phyloP scores from a whole-genome alignment of 2,797 vertebrate genomes.

The Salarias fasciatus region DNA sequence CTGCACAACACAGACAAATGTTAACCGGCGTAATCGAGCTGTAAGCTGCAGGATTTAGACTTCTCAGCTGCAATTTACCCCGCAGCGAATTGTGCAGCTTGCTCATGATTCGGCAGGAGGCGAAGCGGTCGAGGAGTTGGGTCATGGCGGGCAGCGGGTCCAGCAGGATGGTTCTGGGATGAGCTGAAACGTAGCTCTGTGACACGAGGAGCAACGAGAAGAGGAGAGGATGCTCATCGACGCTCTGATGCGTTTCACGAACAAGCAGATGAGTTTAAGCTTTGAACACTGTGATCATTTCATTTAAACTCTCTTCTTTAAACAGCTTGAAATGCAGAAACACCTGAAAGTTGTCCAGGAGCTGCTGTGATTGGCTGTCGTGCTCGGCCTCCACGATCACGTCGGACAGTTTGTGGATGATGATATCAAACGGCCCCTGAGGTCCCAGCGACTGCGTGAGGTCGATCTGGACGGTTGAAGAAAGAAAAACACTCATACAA shows the following conservation, averaged over 20 bases:
- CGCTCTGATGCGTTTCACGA: no score
- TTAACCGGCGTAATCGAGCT: neutral
- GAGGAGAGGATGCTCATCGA: no score
- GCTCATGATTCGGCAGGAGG: constrained; percentile 80
- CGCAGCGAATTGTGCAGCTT: constrained; percentile 71
- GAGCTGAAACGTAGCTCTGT: constrained; percentile 75
- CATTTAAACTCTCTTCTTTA: no score
- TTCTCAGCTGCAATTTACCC: constrained; percentile 56
- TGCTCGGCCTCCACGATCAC: constrained; percentile 81
- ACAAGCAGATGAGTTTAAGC: no score
- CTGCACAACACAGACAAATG: constrained; percentile 38
- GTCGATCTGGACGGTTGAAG: constrained; percentile 71
- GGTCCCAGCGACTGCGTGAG: constrained; percentile 71
- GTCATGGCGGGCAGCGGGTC: constrained; percentile 82
- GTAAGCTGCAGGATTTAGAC: neutral
- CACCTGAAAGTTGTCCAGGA: constrained; percentile 80
- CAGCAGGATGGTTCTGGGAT: constrained; percentile 76
- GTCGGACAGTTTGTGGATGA: constrained; percentile 85
- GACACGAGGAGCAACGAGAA: neutral
- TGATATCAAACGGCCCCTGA: constrained; percentile 83
- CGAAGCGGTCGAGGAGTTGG: constrained; percentile 80
- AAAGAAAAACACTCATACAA: neutral
- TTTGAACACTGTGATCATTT: no score
- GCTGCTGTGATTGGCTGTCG: constrained; percentile 74
- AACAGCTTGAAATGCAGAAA: no score